Evolutionary conservation across 2,113 vertebrate genomes (phyloP).

Genomic region (Smithornis capensis): DNA sequence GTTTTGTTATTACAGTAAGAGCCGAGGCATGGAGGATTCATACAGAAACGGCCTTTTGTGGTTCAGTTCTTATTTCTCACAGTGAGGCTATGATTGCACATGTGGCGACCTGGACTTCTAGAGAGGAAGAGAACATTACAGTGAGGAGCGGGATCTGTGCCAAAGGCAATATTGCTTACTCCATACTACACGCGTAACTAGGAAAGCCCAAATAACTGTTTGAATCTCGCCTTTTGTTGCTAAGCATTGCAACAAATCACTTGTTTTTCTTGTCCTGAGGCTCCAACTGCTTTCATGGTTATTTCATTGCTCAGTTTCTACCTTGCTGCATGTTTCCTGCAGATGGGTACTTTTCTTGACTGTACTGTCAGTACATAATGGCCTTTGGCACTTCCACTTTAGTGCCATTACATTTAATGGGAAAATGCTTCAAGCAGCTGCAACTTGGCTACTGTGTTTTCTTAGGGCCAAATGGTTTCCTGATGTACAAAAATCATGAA

Average conservation of each 20-base stretch:
- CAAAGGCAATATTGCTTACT: conserved; percentile 9
- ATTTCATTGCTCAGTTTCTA: conserved; percentile 46
- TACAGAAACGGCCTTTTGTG: background rate
- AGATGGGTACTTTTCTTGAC: conserved; percentile 35
- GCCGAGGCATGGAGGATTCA: background rate
- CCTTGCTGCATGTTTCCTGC: conserved; percentile 37
- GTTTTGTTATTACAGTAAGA: background rate
- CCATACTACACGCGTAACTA: background rate
- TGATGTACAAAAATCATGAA: background rate
- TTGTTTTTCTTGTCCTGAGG: conserved; percentile 47
- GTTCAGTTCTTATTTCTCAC: background rate
- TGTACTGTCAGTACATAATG: background rate
- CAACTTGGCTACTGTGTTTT: background rate
- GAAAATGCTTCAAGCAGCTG: conserved; percentile 19
- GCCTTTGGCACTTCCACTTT: background rate
- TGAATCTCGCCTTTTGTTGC: background rate
- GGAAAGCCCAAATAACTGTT: conserved; percentile 14
- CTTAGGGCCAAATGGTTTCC: background rate
- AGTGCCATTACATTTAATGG: conserved; percentile 12
- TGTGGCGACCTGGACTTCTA: background rate
- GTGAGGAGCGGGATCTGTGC: background rate
- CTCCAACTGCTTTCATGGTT: conserved; percentile 21
- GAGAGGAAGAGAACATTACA: background rate
- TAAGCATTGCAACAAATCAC: conserved; percentile 3
- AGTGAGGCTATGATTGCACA: background rate